Evolutionary conservation across 2,797 vertebrate genomes (phyloP).

Genomic region (Epinephelus coioides): DNA sequence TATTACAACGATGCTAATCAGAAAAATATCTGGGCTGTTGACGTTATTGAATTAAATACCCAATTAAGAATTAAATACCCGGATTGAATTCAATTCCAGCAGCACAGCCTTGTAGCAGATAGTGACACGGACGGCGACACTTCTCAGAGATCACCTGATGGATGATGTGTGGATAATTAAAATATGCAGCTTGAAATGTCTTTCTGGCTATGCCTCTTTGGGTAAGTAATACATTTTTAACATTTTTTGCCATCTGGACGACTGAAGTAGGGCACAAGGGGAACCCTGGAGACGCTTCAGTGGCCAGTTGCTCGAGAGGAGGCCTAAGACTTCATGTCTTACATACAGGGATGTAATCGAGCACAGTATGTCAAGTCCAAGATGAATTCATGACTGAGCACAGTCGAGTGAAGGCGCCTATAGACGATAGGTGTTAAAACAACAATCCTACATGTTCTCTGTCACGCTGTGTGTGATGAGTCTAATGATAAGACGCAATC

Average conservation of each 20-base stretch:
- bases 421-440: neutral
- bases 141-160: slow-evolving; percentile 19
- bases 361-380: neutral
- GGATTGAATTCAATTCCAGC: slow-evolving; percentile 9
- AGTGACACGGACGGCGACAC: neutral
- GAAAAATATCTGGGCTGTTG: slow-evolving; percentile 21
- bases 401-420: neutral
- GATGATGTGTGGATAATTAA: slow-evolving; percentile 34
- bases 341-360: slow-evolving; percentile 19
- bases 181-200: slow-evolving; percentile 38
- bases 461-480: too few species aligned
- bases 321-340: slow-evolving; percentile 41
- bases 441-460: neutral
- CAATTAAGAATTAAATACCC: slow-evolving; percentile 11
- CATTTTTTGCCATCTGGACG: slow-evolving; percentile 29
- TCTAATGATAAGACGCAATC: neutral
- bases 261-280: slow-evolving; percentile 40
- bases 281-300: slow-evolving; percentile 23
- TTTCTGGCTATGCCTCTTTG: slow-evolving; percentile 26
- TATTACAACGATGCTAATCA: slow-evolving; percentile 39
- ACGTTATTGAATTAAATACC: slow-evolving; percentile 46
- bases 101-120: slow-evolving; percentile 5
- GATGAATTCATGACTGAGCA: neutral
- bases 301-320: slow-evolving; percentile 6
- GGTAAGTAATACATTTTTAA: slow-evolving; percentile 42